Evolutionary conservation across 30 jellyfish, hydroid and myxozoan genomes (phyloP).

Genomic region (Hydra vulgaris): DNA sequence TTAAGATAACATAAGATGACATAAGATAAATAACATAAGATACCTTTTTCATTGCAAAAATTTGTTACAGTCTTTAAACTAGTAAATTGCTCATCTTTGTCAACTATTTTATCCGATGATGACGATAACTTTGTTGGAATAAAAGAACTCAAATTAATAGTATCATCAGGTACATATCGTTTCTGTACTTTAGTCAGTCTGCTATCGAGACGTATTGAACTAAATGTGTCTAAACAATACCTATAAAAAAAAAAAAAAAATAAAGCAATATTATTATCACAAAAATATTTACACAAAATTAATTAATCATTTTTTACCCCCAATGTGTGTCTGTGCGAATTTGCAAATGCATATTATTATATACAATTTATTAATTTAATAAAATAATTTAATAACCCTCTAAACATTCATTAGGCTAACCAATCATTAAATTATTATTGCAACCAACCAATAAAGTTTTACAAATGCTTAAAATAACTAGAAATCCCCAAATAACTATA

Average conservation of each 20-base stretch:
- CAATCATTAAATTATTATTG: no score
- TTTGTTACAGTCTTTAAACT: background rate
- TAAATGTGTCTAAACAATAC: slow-evolving; percentile 28
- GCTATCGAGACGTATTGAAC: slow-evolving; percentile 28
- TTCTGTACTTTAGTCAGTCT: slow-evolving; percentile 21
- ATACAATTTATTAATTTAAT: no score
- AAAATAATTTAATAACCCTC: no score
- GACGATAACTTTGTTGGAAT: background rate
- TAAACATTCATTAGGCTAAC: no score
- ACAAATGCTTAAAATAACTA: no score
- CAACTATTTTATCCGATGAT: background rate
- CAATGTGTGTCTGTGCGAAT: background rate
- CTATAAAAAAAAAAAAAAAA: no score
- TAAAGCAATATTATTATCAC: no score
- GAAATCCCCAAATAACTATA: no score
- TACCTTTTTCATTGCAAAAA: background rate
- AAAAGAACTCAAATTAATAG: slow-evolving; percentile 14
- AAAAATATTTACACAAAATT: no score
- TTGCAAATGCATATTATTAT: background rate
- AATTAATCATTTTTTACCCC: no score
- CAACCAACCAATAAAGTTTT: no score
- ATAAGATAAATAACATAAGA: background rate
- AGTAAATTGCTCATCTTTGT: background rate
- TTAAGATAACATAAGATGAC: background rate
- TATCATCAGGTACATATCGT: slow-evolving; percentile 35